Conservation (phyloP, 2,113 vertebrate genomes). For the Datnioides undecimradiatus region DNA sequence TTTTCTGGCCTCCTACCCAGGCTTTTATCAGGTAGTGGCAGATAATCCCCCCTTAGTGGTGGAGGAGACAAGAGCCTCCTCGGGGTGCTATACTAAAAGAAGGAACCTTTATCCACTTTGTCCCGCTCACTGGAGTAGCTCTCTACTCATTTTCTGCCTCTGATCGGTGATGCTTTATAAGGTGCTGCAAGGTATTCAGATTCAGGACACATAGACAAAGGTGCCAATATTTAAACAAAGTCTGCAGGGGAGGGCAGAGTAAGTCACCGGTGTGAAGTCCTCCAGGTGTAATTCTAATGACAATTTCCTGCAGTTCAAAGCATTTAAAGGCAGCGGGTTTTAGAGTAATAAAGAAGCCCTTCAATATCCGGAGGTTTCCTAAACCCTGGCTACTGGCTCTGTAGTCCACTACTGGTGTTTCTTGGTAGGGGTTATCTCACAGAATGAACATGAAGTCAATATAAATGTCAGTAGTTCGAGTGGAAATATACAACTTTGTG, state of each 20-base stretch:
- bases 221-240: neutral
- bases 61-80: conserved; percentile 37
- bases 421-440: neutral
- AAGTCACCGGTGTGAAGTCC: conserved; percentile 9
- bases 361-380: neutral
- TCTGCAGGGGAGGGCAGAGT: neutral
- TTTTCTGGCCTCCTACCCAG: conserved; percentile 37
- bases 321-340: neutral
- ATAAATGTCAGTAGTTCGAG: neutral
- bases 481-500: neutral
- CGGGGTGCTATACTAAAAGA: conserved; percentile 27
- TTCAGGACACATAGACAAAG: conserved; percentile 10
- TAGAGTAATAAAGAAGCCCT: neutral
- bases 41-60: conserved; percentile 44
- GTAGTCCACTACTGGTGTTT: neutral
- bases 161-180: conserved; percentile 7
- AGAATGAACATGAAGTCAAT: neutral
- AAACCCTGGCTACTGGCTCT: neutral
- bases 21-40: conserved; percentile 55
- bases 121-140: conserved; percentile 15
- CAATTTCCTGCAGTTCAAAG: neutral
- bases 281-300: conserved; percentile 9
- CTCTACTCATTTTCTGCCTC: conserved; percentile 15
- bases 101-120: conserved; percentile 35
- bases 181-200: neutral